phyloP scores from a whole-genome alignment of 2,113 vertebrate species.

The Riparia riparia region DNA sequence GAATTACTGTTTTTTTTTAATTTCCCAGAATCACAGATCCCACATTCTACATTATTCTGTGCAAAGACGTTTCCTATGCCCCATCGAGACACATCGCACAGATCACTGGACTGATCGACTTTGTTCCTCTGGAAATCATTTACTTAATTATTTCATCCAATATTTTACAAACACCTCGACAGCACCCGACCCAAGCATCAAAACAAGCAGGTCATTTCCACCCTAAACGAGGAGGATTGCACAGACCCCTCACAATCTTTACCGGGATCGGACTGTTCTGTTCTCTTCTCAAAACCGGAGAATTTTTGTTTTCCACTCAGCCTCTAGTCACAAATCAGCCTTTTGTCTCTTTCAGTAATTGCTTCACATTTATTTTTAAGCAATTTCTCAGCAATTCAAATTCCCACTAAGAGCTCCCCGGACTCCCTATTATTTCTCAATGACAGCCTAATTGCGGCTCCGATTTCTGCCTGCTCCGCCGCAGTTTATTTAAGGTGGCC shows the following conservation, averaged over 20 bases:
- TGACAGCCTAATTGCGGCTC: not conserved
- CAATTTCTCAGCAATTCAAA: constrained; percentile 6
- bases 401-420: not conserved
- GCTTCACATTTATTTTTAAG: not conserved
- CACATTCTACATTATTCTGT: not conserved
- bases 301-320: not conserved
- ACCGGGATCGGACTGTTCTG: not conserved
- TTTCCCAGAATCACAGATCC: not conserved
- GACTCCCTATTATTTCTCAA: not conserved
- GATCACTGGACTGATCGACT: not conserved
- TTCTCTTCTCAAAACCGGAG: not conserved
- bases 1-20: not conserved
- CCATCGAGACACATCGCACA: not conserved
- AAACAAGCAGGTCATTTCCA: not conserved
- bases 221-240: not conserved
- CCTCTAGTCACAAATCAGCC: not conserved
- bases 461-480: not conserved
- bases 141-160: not conserved
- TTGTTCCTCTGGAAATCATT: not conserved
- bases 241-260: not conserved
- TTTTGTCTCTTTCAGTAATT: not conserved
- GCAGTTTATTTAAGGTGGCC: not conserved
- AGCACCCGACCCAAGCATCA: not conserved
- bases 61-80: not conserved
- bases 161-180: not conserved